Base-by-base conservation (phyloP, 2,797 vertebrate species). In the Acanthurus leucopareius region DNA sequence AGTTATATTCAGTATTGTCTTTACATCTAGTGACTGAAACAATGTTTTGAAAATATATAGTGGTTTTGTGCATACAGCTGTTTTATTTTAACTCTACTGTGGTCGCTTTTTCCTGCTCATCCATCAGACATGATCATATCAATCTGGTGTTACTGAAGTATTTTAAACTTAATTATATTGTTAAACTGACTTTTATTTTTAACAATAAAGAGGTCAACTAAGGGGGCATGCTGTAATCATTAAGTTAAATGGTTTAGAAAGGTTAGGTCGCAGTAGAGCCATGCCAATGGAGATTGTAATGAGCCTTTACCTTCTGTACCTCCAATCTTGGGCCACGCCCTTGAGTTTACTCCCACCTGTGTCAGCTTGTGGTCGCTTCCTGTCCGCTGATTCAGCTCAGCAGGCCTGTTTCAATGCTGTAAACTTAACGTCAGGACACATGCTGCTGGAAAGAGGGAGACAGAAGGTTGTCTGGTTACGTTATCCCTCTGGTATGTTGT, bases 401-500 rank as follows among this genome's bases (percentile, higher is more conserved):
- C 19, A 5, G 69, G 70, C 52, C 58, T 57, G 47, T 78, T 74
- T 64, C 57, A 73, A 68, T 19, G 14, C 58, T 68, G 49, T n/a
- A 56, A 77, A 72, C 68, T 63, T 25, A 64, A 69, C 16, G 44
- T 74, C 68, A 87, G 76, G 72, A 78, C 78, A 67, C 85, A 78
- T 47, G 70, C 67, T 70, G 67, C 73, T 77, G 77, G 70, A 89
- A 70, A 42, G 70, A 62, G 80, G 67, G 56, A 70, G 78, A 60
- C 73, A 76, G 82, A 82, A 79, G 67, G 77, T 77, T 82, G 77
- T 84, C 59, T 72, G 75, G 77, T 87, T 80, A 90, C 68, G 67
- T 82, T 78, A 84, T 84, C 75, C 40, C 73, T 82, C 51, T 87
- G 88, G 91, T 86, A 90, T 89, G 85, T 82, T 92, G 88, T 80